Conservation (phyloP, 2,797 vertebrate species). For the Acanthurus tractus region DNA sequence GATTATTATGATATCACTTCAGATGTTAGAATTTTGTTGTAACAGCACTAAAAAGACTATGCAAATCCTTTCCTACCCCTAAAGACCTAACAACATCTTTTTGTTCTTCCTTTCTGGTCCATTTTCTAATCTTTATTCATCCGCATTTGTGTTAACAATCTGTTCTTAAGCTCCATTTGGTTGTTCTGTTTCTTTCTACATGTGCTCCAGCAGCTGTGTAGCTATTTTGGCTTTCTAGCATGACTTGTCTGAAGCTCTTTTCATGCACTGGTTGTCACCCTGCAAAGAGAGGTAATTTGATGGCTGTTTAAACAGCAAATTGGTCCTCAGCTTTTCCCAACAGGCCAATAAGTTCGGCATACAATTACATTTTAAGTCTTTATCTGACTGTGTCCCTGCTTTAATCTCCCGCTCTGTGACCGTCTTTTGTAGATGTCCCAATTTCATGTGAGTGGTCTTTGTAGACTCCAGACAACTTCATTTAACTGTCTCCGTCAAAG, state of each 20-base stretch:
- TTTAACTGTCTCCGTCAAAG: slow-evolving; percentile 58
- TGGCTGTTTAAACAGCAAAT: slow-evolving; percentile 82
- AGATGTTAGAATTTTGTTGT: not conserved
- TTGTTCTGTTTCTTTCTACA: slow-evolving; percentile 31
- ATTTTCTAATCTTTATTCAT: slow-evolving; percentile 13
- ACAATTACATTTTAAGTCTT: slow-evolving; percentile 77
- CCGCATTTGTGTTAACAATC: slow-evolving; percentile 20
- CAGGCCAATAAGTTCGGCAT: slow-evolving; percentile 69
- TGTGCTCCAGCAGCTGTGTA: slow-evolving; percentile 50
- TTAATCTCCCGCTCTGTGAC: slow-evolving; percentile 61
- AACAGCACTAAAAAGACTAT: not conserved
- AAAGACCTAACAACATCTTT: not conserved
- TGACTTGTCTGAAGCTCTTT: slow-evolving; percentile 71
- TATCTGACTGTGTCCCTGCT: slow-evolving; percentile 64
- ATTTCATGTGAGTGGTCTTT: slow-evolving; percentile 63
- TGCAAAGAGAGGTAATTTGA: slow-evolving; percentile 75
- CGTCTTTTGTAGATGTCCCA: slow-evolving; percentile 57
- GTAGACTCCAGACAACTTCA: slow-evolving; percentile 53
- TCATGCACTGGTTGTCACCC: slow-evolving; percentile 73
- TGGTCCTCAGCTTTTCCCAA: slow-evolving; percentile 72
- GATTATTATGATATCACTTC: not conserved
- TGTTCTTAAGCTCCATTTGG: slow-evolving; percentile 35
- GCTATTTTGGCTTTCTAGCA: slow-evolving; percentile 58
- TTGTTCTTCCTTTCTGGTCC: slow-evolving; percentile 19
- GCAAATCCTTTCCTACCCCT: not conserved